A percentile compares a stretch with the other conserved stretches of the same genome.
These are phyloP conservation scores for Galaxea fascicularis DNA, from an alignment of 92 coral and sea anemone species.

Conservation along the genomic window DNA sequence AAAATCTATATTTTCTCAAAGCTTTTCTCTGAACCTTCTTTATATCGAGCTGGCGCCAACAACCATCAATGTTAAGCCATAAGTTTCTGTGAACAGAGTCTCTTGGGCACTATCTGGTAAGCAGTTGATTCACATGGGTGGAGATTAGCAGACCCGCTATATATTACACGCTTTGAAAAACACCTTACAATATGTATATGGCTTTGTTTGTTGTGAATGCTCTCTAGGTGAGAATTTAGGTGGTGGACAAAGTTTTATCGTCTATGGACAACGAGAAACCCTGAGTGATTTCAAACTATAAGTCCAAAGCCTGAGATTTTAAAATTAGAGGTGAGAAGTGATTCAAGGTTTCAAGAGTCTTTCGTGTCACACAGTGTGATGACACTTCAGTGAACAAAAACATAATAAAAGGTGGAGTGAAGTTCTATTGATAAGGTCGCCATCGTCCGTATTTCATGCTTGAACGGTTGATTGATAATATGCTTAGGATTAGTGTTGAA, in stretches of 20 bases:
- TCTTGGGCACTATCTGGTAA: constrained; percentile 4
- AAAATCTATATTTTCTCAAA: neutral
- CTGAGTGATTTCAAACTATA: too few species aligned
- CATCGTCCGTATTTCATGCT: neutral
- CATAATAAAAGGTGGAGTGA: neutral
- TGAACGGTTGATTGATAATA: neutral
- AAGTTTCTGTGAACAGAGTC: neutral
- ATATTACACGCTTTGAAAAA: constrained; percentile 14
- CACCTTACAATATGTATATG: constrained; percentile 15
- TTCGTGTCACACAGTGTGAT: constrained; percentile 1
- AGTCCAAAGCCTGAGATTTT: neutral
- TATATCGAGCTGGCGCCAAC: neutral
- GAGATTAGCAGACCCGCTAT: neutral
- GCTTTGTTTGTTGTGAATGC: neutral
- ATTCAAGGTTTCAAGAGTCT: neutral
- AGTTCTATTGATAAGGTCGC: neutral
- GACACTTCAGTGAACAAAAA: constrained; percentile 4
- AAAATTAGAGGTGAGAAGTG: neutral
- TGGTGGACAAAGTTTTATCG: constrained; percentile 1
- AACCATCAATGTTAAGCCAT: neutral
- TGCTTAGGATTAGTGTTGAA: neutral
- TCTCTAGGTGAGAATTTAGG: neutral
- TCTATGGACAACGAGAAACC: neutral
- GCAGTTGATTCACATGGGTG: constrained; percentile 23
- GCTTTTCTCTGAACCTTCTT: neutral